These are phyloP conservation scores for Balearica regulorum DNA, from an alignment of 2,797 vertebrate genomes.

Conservation along the genomic window DNA sequence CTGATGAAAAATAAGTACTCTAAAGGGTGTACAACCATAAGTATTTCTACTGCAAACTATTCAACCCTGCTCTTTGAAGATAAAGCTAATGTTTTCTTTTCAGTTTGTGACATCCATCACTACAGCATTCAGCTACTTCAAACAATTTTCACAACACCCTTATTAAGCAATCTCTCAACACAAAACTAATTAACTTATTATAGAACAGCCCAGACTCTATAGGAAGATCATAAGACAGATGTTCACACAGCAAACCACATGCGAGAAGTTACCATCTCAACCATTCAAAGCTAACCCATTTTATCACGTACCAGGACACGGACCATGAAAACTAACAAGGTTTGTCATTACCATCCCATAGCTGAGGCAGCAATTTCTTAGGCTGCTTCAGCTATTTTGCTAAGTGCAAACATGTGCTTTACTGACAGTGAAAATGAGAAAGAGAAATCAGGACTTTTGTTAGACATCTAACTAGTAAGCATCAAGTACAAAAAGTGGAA, in stretches of 20 bases:
- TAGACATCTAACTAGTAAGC: background rate
- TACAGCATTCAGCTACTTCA: conserved; percentile 22
- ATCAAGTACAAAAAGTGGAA: background rate
- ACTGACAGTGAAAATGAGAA: background rate
- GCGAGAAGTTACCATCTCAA: background rate
- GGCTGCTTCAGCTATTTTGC: background rate
- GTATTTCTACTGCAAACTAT: background rate
- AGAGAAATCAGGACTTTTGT: background rate
- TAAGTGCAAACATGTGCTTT: background rate
- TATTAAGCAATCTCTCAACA: conserved; percentile 17
- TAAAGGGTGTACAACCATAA: background rate
- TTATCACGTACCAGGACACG: background rate
- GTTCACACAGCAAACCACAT: background rate
- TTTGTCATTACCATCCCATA: background rate
- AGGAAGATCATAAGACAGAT: background rate
- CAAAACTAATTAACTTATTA: conserved; percentile 31
- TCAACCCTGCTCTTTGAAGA: background rate
- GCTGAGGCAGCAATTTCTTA: background rate
- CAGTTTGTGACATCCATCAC: conserved; percentile 9
- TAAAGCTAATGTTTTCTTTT: conserved; percentile 9
- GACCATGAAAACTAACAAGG: background rate
- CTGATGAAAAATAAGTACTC: conserved; percentile 6
- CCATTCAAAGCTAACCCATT: background rate
- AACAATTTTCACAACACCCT: conserved; percentile 18
- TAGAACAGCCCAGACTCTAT: background rate